Evolutionary conservation across 2,888 invertebrate genomes (phyloP), one percentile per base, ranked within the genome.

Genomic region (Dryobota labecula): DNA sequence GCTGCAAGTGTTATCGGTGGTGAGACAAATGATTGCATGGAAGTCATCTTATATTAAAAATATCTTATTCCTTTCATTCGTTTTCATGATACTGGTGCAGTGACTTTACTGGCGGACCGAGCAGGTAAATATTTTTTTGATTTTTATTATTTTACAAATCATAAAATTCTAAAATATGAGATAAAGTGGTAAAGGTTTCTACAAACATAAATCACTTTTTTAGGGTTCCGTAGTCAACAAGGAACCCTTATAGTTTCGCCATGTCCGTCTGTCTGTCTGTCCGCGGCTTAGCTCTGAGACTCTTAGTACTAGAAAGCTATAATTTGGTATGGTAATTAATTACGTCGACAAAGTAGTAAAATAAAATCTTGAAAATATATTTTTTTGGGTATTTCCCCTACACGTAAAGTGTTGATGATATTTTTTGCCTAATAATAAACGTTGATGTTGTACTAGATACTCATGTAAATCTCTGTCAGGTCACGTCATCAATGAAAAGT

Each of bases 41-140:
- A 18, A 61, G 54, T 33, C 15, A 24, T 80, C 60, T 53, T 80
- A 67, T 63, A 74, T 33, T n/a, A 38, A 64, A 76, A 62, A 61
- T 56, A 67, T 57, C 47, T 76, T 20, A 49, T 60, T 20, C 11
- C 7, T 63, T n/a, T n/a, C 33, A 53, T 76, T 80, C 49, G 67
- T 79, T 67, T 41, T 43, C 36, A 53, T 5, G 30, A 57, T 41
- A 73, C 49, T 33, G 30, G 70, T 62, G 70, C 20, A 62, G 65
- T 66, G 65, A n/a, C n/a, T 64, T 63, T 43, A 53, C 69, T 4
- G 27, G 53, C 9, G 30, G 24, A 18, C 27, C 13, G 15, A 11
- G 38, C 30, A 69, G 61, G 66, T 79, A 65, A 7, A 20, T 24
- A 4, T 4, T 2, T 4, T 49, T 24, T 47, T 18, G 2, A 38